Evolutionary conservation across 1,140 invertebrate species (phyloP).

Genomic region (Mycetomoellerius zeteki): DNA sequence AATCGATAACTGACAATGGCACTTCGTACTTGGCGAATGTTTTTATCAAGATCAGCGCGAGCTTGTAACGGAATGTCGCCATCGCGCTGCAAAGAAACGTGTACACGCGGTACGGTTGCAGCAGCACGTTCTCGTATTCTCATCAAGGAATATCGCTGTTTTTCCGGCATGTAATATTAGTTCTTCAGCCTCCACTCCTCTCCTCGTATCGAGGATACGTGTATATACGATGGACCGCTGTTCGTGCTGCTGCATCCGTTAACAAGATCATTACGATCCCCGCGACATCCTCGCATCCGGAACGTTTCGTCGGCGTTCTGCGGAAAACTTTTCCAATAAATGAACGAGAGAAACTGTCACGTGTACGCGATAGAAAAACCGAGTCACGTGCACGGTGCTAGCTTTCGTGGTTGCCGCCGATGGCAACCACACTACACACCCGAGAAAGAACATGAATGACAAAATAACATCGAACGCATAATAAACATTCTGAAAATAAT

Average conservation of each 20-base stretch:
- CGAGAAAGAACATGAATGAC: background rate
- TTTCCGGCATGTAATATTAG: slow-evolving; percentile 33
- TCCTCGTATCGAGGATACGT: background rate
- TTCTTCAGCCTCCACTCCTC: slow-evolving; percentile 1
- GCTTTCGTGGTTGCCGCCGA: slow-evolving; percentile 21
- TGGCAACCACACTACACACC: background rate
- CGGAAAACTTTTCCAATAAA: slow-evolving; percentile 57
- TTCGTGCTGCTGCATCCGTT: slow-evolving; percentile 57
- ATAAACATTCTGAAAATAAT: slow-evolving; percentile 52
- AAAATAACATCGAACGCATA: background rate
- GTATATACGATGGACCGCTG: background rate
- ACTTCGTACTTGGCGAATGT: slow-evolving; percentile 13
- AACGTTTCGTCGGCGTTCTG: slow-evolving; percentile 18
- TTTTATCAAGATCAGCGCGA: background rate
- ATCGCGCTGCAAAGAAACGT: slow-evolving; percentile 71
- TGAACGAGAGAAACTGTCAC: slow-evolving; percentile 26
- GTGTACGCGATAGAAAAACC: slow-evolving; percentile 36
- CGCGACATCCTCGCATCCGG: slow-evolving; percentile 59
- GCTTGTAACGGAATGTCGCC: slow-evolving; percentile 56
- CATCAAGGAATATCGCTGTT: background rate
- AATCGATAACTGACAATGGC: slow-evolving; percentile 46
- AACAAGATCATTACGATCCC: slow-evolving; percentile 49
- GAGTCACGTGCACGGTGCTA: slow-evolving; percentile 33
- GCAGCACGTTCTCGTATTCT: slow-evolving; percentile 29
- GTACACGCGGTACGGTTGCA: slow-evolving; percentile 35